Evolutionary conservation across 1,140 invertebrate species (phyloP), one percentile per base, ranked within the genome.

Genomic region (Magallana ariakensis): DNA sequence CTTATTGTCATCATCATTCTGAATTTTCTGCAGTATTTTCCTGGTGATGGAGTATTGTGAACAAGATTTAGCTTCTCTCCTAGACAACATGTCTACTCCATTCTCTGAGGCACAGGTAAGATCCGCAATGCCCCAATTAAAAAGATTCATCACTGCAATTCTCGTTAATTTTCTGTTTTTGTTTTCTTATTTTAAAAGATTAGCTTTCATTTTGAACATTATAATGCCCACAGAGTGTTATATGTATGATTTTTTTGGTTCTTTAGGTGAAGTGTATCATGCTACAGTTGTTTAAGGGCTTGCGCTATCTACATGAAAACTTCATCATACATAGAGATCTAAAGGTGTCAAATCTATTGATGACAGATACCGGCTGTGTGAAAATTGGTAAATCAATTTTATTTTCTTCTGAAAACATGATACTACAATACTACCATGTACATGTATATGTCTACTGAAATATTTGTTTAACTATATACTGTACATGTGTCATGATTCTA

Each of bases 41-140:
- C 95, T 99, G 15, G 98, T 98, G 4, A 99, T 99, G 98, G 98
- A 99, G 94, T 99, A 99, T 94, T 99, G 98, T 95, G 98, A 99
- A 94, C 98, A 99, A 95, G 98, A 99, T 95, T 95, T 99, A 83
- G 98, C 98, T 1, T 98, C 97, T 89, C 95, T 99, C 53, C 94
- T 99, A 56, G 98, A 99, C 92, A 99, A 99, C 93, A 99, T 99
- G 98, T 96, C 97, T 89, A 96, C 96, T 19, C 98, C 98, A 6
- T 99, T 99, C 93, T 97, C 98, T 0, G 98, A 99, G 95, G 97
- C 98, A 9, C 98, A 99, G 96, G 95, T 95, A 83, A 85, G 87
- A 57, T 55, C 80, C 1, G 33, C 33, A 33, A 46, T 46, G n/a
- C 1, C 33, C 33, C 33, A 46, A 46, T 46, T n/a, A n/a, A n/a